Conservation (phyloP, 2,797 vertebrate species). For the Scolopax bukidnonensis region DNA sequence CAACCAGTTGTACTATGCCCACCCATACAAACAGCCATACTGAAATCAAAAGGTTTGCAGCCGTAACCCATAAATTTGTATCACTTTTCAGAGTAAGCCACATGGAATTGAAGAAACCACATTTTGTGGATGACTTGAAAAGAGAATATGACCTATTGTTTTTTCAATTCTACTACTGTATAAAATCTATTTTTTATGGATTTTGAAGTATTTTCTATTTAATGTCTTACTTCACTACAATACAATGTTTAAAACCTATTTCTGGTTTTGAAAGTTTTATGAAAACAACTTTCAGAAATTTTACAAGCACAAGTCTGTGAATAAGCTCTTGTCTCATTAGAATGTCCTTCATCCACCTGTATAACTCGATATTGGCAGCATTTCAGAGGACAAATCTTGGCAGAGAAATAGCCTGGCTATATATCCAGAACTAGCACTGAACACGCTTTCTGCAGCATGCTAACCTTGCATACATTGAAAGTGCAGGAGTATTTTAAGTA, state of each 20-base stretch:
- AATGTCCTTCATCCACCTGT: slow-evolving; percentile 13
- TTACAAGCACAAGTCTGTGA: background rate
- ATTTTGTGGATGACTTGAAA: background rate
- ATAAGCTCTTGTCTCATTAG: background rate
- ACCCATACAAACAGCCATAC: accelerated
- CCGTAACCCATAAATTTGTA: background rate
- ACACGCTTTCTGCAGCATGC: background rate
- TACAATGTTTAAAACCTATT: background rate
- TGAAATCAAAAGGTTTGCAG: background rate
- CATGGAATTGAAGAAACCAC: background rate
- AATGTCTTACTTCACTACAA: background rate
- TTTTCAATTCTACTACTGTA: background rate
- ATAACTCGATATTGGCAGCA: slow-evolving; percentile 3
- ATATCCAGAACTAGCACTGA: background rate
- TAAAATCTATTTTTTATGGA: background rate
- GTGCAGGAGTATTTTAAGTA: background rate
- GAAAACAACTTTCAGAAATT: background rate
- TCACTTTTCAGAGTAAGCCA: background rate
- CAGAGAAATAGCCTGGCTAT: background rate
- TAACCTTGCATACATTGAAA: background rate
- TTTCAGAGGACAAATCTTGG: slow-evolving; percentile 21
- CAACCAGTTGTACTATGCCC: background rate
- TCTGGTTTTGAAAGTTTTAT: background rate
- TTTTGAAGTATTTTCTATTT: background rate
- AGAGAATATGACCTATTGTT: background rate